Evolutionary conservation across 2,797 vertebrate species (phyloP), one percentile per base, ranked within the genome.

Genomic region (Spinibarbus caldwelli): DNA sequence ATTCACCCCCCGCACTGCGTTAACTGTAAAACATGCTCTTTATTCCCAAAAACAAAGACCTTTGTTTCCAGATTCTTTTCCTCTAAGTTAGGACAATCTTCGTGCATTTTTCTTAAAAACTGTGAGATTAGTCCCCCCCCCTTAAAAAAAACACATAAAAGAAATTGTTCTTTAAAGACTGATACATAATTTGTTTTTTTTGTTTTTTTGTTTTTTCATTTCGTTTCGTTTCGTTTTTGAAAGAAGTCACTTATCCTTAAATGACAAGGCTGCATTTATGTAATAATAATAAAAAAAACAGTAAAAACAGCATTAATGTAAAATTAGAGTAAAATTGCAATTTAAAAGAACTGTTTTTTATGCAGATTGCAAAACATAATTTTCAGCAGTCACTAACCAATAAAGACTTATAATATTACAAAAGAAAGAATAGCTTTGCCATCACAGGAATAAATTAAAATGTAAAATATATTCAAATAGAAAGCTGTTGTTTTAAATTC

Each of bases 1-100:
- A 89, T 87, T 91, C 80, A 52, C 86, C 92, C 88, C 89, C 89
- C 78, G 80, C 87, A 87, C 89, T 90, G 47, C 12, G 7, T 66
- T 70, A 59, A 70, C 47, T 47, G 21, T 64, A 64, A 62, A 75
- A 43, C 45, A 78, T 49, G 84, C 89, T 92, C 93, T 94, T 92
- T 90, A 90, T 94, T 94, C 93, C 89, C 92, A 89, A 90, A 90
- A 89, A 62, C 31, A 3, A 64, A 83, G 10, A 52, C 59, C 82
- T 52, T 66, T 49, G 81, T 62, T 47, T 75, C 19, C 5, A 36
- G 29, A 83, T 75, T 73, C 3, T 77, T n/a, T 62, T 15, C 17
- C 54, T 82, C 14, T 47, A 43, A 47, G 5, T 59, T 76, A 21
- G 59, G 41, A 75, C 9, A 45, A 36, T 67, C 23, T 66, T 14